Conservation (phyloP, 2,888 invertebrate species). For the Oxytorus armatus region DNA sequence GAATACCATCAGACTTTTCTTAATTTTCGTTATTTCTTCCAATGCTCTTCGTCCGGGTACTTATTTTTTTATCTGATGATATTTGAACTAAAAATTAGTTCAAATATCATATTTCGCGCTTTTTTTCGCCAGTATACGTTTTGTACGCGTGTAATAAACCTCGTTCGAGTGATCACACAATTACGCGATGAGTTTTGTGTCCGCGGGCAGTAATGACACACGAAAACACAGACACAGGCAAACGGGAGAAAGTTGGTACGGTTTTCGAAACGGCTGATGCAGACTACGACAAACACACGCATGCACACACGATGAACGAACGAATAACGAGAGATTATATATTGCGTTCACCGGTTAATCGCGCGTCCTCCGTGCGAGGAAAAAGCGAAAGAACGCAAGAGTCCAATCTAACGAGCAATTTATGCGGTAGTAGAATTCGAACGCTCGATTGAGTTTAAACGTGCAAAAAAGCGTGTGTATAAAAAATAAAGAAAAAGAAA, state of each 20-base stretch:
- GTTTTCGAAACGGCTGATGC: constrained; percentile 65
- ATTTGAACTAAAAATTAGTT: no score
- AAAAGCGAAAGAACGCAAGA: constrained; percentile 21
- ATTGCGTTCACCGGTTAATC: constrained; percentile 69
- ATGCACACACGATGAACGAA: no score
- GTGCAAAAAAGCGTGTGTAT: neutral
- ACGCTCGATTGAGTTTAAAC: neutral
- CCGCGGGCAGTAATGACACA: constrained; percentile 1
- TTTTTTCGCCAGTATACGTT: no score
- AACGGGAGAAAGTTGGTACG: constrained; percentile 67
- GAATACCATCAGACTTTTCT: no score
- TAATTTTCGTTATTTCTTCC: no score
- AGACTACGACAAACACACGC: constrained; percentile 19
- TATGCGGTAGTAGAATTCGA: constrained; percentile 1
- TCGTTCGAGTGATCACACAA: constrained; percentile 15
- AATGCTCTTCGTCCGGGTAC: no score
- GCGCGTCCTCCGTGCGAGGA: constrained; percentile 65
- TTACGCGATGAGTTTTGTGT: constrained; percentile 10
- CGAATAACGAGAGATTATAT: constrained; percentile 57
- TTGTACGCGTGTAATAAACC: no score
- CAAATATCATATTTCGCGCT: no score
- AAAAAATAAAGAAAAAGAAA: neutral
- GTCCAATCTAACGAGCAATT: neutral
- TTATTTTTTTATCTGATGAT: no score
- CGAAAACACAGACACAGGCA: no score